Evolutionary conservation across 2,888 invertebrate species (phyloP), one percentile per base, ranked within the genome.

Genomic region (Agapostemon virescens): DNA sequence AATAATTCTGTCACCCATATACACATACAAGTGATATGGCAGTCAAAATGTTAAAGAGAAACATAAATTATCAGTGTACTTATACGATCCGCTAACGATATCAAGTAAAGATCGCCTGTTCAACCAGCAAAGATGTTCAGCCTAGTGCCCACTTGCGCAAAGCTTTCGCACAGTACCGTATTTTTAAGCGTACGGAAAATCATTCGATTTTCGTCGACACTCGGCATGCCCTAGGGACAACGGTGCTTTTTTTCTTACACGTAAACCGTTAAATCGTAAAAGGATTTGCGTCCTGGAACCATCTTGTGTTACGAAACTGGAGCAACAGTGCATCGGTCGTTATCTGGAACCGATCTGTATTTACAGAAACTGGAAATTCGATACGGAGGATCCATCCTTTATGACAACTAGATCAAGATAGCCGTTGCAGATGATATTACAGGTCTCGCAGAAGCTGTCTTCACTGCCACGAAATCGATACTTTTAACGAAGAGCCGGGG

Each of bases 381-480:
- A 75, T 75, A 68, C 61, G 17, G 0, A 9, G 2, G 49, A 13
- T 4, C n/a, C 38, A 17, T 63, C 52, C 61, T 9, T 42, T 26
- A 4, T 9, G 11, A 11, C 38, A 36, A 26, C n/a, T 42, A 40
- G 33, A 49, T 30, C 40, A 7, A 64, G 40, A 64, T 55, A 17
- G 26, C 26, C 9, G 36, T 15, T 2, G 30, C 61, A 61, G 40
- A 58, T 45, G 40, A 45, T 71, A 49, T 23, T 61, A 67, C 61
- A 33, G 61, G 61, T 38, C n/a, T 70, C 55, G 0, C 7, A 38
- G 42, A 79, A 69, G 49, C 30, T 23, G 26, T 49, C 20, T 38
- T 13, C 23, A 11, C 45, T n/a, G 17, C 30, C 63, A n/a, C 26
- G 79, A 79, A 80, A 80, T 49, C 66, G 80, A 80, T 79, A 79